phyloP scores from a whole-genome alignment of 1,140 invertebrate species.

The Littorina saxatilis region DNA sequence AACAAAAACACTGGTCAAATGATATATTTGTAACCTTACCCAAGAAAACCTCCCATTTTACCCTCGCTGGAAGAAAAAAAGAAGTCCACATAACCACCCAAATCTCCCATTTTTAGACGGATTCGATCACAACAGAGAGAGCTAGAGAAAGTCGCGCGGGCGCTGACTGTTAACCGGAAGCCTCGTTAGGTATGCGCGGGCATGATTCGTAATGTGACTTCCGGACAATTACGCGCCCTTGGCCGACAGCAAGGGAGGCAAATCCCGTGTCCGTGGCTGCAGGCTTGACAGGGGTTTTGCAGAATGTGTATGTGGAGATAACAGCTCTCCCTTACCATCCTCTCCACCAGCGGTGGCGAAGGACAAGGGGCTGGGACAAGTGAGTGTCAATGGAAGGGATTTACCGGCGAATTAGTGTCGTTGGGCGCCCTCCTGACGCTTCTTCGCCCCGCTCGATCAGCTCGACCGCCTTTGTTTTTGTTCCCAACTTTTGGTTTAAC shows the following conservation, averaged over 20 bases:
- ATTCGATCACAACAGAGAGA: conserved; percentile 6
- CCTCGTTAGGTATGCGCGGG: conserved; percentile 39
- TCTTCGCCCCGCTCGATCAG: background rate
- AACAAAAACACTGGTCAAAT: background rate
- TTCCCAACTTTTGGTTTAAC: background rate
- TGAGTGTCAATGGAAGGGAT: conserved; percentile 8
- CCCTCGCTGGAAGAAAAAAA: too few species aligned
- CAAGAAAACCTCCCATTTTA: too few species aligned
- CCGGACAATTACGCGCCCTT: conserved; percentile 41
- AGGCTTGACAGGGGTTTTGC: conserved; percentile 29
- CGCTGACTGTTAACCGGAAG: conserved; percentile 37
- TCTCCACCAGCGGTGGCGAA: background rate
- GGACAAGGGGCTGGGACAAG: background rate
- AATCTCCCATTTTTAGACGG: conserved; percentile 6
- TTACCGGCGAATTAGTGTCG: conserved; percentile 25
- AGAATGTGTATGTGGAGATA: conserved; percentile 40
- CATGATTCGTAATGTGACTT: conserved; percentile 40
- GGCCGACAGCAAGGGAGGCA: conserved; percentile 37
- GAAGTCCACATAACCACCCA: background rate
- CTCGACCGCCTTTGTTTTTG: background rate
- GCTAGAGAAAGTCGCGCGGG: too few species aligned
- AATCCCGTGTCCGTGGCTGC: conserved; percentile 24
- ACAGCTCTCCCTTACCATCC: background rate
- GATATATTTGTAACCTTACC: too few species aligned
- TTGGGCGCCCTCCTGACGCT: background rate